phyloP scores from a whole-genome alignment of 2,888 invertebrate species.

The Thecocarcelia acutangulata region DNA sequence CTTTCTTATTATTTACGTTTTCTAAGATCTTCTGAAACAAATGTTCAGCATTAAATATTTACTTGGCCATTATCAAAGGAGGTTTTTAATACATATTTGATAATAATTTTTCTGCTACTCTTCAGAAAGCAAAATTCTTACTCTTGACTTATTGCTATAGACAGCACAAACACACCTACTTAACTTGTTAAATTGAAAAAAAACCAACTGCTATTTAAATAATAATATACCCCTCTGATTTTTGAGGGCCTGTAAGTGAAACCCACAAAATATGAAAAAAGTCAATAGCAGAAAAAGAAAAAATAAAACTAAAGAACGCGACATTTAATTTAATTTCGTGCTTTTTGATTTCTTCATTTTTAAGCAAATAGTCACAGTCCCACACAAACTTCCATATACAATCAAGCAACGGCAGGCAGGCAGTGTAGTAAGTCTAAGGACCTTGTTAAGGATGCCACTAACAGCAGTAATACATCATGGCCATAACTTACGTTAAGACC shows the following conservation, averaged over 20 bases:
- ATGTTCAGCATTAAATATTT: conserved; percentile 31
- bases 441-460: conserved; percentile 69
- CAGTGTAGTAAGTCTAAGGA: conserved; percentile 51
- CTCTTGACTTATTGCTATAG: conserved; percentile 58
- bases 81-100: conserved; percentile 48
- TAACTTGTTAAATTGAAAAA: conserved; percentile 7
- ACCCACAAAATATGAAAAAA: conserved; percentile 70
- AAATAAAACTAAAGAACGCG: conserved; percentile 75
- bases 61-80: conserved; percentile 33
- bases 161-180: conserved; percentile 60
- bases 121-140: conserved; percentile 39
- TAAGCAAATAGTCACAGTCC: conserved; percentile 45
- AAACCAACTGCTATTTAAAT: conserved; percentile 41
- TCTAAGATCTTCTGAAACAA: neutral
- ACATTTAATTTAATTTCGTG: conserved; percentile 79
- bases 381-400: neutral
- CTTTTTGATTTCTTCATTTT: conserved; percentile 75
- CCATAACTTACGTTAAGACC: conserved; percentile 49
- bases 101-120: conserved; percentile 3
- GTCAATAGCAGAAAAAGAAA: conserved; percentile 9
- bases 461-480: conserved; percentile 67
- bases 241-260: conserved; percentile 59
- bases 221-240: conserved; percentile 41
- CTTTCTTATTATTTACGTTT: too few relatives aligned
- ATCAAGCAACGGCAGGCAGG: neutral